Conservation (phyloP, 2,888 invertebrate genomes). For the Standfussiana lucernea region DNA sequence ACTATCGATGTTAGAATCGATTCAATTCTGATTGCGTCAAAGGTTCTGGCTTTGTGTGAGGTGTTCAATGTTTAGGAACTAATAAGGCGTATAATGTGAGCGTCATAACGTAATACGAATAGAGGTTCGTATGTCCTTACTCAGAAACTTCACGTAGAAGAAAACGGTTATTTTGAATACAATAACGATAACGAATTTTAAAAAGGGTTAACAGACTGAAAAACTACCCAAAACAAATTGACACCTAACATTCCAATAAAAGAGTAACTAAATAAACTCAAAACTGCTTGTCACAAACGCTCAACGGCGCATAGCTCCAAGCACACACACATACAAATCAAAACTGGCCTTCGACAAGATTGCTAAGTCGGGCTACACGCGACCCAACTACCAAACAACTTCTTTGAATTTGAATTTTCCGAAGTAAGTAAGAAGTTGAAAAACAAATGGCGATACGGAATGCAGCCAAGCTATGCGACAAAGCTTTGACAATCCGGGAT, state of each 20-base stretch:
- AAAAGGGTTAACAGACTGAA: neutral
- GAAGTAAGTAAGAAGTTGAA: constrained; percentile 81
- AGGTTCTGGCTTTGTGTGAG: constrained; percentile 4
- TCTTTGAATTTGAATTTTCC: constrained; percentile 80
- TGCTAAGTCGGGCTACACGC: constrained; percentile 71
- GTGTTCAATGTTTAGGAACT: constrained; percentile 14
- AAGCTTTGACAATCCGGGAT: constrained; percentile 84
- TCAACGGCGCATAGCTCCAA: constrained; percentile 13
- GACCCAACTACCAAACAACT: constrained; percentile 76
- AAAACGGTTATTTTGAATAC: neutral
- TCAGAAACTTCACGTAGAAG: neutral
- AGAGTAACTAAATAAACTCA: constrained; percentile 22
- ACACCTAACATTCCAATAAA: neutral
- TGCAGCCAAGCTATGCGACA: constrained; percentile 79
- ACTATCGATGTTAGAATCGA: constrained; percentile 70
- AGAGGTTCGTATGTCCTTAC: neutral
- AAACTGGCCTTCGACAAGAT: constrained; percentile 75
- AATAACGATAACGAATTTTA: neutral
- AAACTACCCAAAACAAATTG: neutral
- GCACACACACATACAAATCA: constrained; percentile 72
- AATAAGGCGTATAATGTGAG: neutral
- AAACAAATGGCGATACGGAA: constrained; percentile 84
- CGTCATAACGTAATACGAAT: neutral
- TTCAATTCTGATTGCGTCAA: constrained; percentile 24
- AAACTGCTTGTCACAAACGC: constrained; percentile 48